These are phyloP conservation scores for Peromyscus eremicus DNA, from an alignment of 2,797 vertebrate genomes.

Conservation along the genomic window DNA sequence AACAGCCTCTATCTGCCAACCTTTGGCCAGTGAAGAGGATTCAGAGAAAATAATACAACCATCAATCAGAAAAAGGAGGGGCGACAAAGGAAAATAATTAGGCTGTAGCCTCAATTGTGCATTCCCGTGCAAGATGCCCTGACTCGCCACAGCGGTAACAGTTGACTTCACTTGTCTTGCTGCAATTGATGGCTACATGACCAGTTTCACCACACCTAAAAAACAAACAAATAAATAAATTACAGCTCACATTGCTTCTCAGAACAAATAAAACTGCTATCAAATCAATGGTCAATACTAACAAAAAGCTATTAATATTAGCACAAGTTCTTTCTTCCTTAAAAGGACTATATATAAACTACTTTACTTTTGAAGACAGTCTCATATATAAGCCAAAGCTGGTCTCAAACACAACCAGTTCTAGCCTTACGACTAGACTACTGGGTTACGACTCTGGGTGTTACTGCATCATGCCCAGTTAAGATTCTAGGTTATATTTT, in stretches of 20 bases:
- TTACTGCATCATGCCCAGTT: not conserved
- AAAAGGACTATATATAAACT: not conserved
- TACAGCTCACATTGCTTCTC: not conserved
- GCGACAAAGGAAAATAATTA: conserved; percentile 97
- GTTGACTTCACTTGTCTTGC: conserved; percentile 98
- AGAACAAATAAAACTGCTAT: not conserved
- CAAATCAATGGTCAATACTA: not conserved
- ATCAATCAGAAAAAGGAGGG: conserved; percentile 99
- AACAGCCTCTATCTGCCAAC: conserved; percentile 99
- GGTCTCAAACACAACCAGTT: not conserved
- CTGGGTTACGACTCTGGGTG: not conserved
- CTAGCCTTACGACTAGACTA: too few species aligned
- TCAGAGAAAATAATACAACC: conserved; percentile 99
- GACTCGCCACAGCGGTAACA: conserved; percentile 99
- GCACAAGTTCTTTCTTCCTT: not conserved
- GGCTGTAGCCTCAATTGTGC: conserved; percentile 98
- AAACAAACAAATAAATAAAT: conserved; percentile 50
- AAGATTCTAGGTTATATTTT: not conserved
- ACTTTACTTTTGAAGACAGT: not conserved
- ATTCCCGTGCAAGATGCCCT: conserved; percentile 99
- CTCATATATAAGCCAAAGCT: not conserved
- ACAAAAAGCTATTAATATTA: not conserved
- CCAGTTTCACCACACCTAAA: conserved; percentile 98
- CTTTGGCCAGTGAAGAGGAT: conserved; percentile 99
- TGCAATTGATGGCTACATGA: conserved; percentile 99